These are phyloP conservation scores for Agrochola lychnidis DNA, from an alignment of 2,888 invertebrate species.

Conservation along the genomic window DNA sequence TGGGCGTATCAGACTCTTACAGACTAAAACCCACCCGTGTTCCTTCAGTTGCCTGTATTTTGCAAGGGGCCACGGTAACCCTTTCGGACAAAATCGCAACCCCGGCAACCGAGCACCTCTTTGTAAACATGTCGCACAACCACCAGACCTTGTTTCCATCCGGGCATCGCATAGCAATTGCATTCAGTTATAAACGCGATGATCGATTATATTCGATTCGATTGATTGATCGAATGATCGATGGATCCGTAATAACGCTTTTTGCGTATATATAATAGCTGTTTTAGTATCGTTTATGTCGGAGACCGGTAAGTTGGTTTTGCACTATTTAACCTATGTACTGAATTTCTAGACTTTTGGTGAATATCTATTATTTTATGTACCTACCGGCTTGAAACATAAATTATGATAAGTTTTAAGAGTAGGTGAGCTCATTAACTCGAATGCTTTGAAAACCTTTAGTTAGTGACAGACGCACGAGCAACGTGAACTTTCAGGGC, in stretches of 20 bases:
- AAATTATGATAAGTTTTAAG: background rate
- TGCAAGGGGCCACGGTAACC: too few species aligned
- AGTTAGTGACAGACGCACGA: too few species aligned
- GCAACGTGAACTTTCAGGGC: too few species aligned
- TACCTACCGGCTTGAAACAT: too few species aligned
- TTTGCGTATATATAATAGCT: conserved; percentile 39
- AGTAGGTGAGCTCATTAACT: background rate
- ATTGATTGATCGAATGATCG: conserved; percentile 51
- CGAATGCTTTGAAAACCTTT: too few species aligned
- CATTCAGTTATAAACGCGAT: conserved; percentile 26
- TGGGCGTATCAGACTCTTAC: too few species aligned
- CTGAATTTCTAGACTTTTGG: background rate
- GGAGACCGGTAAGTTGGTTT: conserved; percentile 43
- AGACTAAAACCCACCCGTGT: too few species aligned
- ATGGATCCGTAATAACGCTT: conserved; percentile 48
- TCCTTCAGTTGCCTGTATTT: too few species aligned
- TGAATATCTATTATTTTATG: background rate
- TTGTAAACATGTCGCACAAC: background rate
- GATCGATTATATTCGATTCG: conserved; percentile 39
- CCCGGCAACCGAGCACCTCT: too few species aligned
- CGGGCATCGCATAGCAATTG: background rate
- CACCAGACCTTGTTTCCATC: background rate
- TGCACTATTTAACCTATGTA: conserved; percentile 44
- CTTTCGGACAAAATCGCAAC: too few species aligned
- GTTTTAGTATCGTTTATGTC: conserved; percentile 35